A percentile compares a stretch with the other conserved stretches of the same genome.
phyloP scores from a whole-genome alignment of 2,797 vertebrate genomes.

The Cottoperca gobio region DNA sequence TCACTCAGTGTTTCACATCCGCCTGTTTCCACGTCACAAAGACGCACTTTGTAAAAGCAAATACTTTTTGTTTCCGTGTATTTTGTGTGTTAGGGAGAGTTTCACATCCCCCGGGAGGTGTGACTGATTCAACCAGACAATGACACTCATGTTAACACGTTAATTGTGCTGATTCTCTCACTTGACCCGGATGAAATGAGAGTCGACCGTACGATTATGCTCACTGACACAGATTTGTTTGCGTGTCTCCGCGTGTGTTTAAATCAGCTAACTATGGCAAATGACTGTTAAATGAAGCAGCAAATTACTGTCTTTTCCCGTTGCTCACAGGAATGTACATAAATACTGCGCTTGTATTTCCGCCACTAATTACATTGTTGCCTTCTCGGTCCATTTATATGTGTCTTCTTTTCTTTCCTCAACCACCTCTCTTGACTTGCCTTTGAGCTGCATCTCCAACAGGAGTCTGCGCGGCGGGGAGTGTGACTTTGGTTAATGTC shows the following conservation, averaged over 20 bases:
- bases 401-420: not conserved
- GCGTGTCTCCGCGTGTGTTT: constrained; percentile 14
- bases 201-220: constrained; percentile 48
- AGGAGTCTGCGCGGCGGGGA: not conserved
- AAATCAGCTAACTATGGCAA: constrained; percentile 37
- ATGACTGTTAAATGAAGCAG: constrained; percentile 54
- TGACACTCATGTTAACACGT: constrained; percentile 21
- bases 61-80: not conserved
- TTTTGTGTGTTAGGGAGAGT: not conserved
- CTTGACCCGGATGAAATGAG: constrained; percentile 50
- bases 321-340: constrained; percentile 1
- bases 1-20: not conserved
- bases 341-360: not conserved
- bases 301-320: constrained; percentile 40
- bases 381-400: not conserved
- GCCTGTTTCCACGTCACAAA: not conserved
- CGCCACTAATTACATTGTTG: not conserved
- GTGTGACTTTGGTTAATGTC: not conserved
- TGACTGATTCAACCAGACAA: constrained; percentile 37
- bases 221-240: constrained; percentile 37
- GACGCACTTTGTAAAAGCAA: too few species aligned
- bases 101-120: not conserved
- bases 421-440: not conserved
- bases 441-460: not conserved
- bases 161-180: constrained; percentile 33